Base-by-base conservation (phyloP, 2,888 invertebrate genomes). In the Lepas anatifera region DNA sequence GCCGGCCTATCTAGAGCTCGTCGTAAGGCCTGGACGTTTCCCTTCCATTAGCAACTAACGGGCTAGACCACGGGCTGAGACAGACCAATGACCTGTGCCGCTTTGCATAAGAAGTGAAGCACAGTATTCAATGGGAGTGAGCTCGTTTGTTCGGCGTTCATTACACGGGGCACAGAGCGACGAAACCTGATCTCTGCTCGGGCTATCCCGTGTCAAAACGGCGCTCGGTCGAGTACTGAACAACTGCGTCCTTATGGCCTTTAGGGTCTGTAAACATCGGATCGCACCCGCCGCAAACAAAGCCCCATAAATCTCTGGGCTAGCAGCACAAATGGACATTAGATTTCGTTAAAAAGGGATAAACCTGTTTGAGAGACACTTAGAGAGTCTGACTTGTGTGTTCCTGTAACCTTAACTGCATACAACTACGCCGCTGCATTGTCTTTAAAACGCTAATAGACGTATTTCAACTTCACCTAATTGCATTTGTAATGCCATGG, bases 301-400 rank as follows among this genome's bases (percentile, higher is more conserved):
- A 10, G 58, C 35, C 32, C 35, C 22, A 35, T 58, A 58, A 58
- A 58, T 58, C 58, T 58, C 10, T 22, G 22, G 18, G 22, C 6
- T 7, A 3, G 22, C 58, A 58, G 35, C 35, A 35, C 58, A 58
- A 58, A 58, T 58, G 58, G 35, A 35, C 58, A 58, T 58, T 58
- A 58, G 22, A 58, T 58, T 58, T 58, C 58, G 32, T 58, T 58
- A 58, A 58, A 58, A 58, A 58, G 58, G 2, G 32, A 58, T 58
- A 58, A 58, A 35, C 3, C 58, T 35, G 58, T 32, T 22, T 10
- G 32, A 58, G 58, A 58, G 58, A 8, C 32, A 35, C 35, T 58
- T 58, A 18, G 8, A 10, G 32, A 18, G 32, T 16, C 29, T 58
- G 32, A 52, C 58, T 58, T 22, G 58, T 29, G n/a, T 22, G 22